Conservation (phyloP, 2,113 vertebrate species). For the Myanophis thanlyinensis region DNA sequence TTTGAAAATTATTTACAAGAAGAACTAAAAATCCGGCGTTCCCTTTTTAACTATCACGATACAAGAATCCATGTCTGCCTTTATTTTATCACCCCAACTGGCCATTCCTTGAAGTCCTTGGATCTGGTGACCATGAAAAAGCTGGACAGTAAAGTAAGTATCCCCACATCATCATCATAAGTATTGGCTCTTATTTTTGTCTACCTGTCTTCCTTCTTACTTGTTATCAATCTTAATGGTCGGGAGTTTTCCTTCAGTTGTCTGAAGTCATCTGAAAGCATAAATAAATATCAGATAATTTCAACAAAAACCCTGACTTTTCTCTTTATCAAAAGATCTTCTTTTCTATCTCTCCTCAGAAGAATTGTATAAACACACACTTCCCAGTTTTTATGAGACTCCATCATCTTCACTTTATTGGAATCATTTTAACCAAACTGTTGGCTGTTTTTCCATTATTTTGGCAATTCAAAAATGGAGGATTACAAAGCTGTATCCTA, state of each 20-base stretch:
- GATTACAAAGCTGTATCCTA: background rate
- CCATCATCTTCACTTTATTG: background rate
- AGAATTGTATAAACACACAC: background rate
- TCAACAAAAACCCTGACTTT: background rate
- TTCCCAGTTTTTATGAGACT: background rate
- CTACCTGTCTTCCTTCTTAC: background rate
- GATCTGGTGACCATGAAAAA: constrained; percentile 99
- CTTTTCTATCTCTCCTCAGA: background rate
- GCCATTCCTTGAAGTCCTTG: constrained; percentile 94
- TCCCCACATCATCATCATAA: fast-evolving
- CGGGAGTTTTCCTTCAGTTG: background rate
- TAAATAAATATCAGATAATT: background rate
- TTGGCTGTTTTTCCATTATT: background rate
- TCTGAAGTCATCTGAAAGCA: background rate
- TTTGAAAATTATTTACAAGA: constrained; percentile 98
- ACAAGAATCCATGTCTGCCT: constrained; percentile 95
- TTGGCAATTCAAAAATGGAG: background rate
- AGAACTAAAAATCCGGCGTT: constrained; percentile 97
- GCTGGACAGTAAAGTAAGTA: constrained; percentile 91
- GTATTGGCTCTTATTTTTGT: background rate
- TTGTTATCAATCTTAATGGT: background rate
- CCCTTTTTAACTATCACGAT: constrained; percentile 96
- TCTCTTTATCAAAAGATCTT: background rate
- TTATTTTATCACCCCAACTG: constrained; percentile 97
- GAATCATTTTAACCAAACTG: background rate